Evolutionary conservation across 2,888 invertebrate species (phyloP), one percentile per base, ranked within the genome.

Genomic region (Fragum fragum): DNA sequence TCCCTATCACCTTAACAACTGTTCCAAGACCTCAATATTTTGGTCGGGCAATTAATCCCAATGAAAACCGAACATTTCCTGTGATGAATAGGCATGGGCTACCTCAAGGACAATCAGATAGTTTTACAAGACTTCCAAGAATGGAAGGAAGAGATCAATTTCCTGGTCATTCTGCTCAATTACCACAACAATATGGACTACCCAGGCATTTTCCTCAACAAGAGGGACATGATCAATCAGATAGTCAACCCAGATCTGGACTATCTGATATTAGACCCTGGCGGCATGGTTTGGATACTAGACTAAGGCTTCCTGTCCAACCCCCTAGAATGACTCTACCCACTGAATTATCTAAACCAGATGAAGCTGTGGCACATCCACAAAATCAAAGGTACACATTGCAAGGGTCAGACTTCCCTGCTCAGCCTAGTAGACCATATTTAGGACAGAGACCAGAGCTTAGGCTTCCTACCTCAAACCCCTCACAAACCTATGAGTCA

Each of bases 1-100:
- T 66, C 14, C 66, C 39, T 18, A 16, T 66, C 3, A 78, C 72
- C 18, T 21, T 85, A 0, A 80, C 82, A 47, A 21, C 76, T 16
- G 78, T 85, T 16, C 85, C 85, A 29, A 80, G 73, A 55, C 85
- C 82, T 26, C 79, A 85, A 71, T 77, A 83, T 39, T 83, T 76
- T 77, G 77, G 73, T 9, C 63, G 32, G 26, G 7, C 47, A 47
- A 47, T 47, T 14, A 47, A 47, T 47, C 47, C 47, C 5, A 47
- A 47, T 47, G 47, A 47, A n/a, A 47, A 47, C n/a, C 61, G 53
- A 21, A 66, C 69, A 16, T 74, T 57, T 29, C 47, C 79, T 53
- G 23, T 21, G 14, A 73, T 66, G 68, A 76, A 59, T 47, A 71
- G 47, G 29, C 73, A 5, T 1, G 39, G 63, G 9, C 6, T 29